Conservation (phyloP, 2,113 vertebrate genomes). For the Danionella cerebrum region DNA sequence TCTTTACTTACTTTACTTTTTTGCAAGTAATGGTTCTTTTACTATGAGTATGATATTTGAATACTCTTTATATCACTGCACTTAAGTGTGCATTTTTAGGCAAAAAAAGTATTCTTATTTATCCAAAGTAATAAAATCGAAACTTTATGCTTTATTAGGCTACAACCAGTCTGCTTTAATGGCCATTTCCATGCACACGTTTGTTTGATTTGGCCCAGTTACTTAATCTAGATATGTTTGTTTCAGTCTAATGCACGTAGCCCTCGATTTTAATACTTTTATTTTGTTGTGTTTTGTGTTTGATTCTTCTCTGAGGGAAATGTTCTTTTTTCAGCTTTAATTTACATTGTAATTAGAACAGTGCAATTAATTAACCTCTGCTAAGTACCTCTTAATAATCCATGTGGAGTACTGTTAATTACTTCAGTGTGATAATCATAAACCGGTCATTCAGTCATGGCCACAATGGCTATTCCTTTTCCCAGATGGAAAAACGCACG, state of each 20-base stretch:
- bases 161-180: too few relatives aligned
- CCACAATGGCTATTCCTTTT: neutral
- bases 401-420: constrained; percentile 32
- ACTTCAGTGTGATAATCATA: constrained; percentile 29
- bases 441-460: constrained; percentile 13
- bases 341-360: constrained; percentile 33
- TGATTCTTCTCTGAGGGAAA: constrained; percentile 16
- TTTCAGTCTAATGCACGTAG: neutral
- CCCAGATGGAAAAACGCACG: constrained; percentile 9
- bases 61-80: too few relatives aligned
- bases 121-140: too few relatives aligned
- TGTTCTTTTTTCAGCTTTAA: constrained; percentile 24
- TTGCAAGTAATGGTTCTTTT: too few relatives aligned
- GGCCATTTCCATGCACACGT: too few relatives aligned
- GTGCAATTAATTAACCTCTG: constrained; percentile 39
- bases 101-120: too few relatives aligned
- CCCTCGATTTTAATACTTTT: neutral
- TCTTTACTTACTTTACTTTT: too few relatives aligned
- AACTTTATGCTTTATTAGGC: too few relatives aligned
- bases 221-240: neutral
- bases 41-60: too few relatives aligned
- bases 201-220: neutral
- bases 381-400: constrained; percentile 32
- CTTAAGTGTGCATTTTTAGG: too few relatives aligned
- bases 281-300: constrained; percentile 1